Evolutionary conservation across 1,140 invertebrate genomes (phyloP), one percentile per base, ranked within the genome.

Genomic region (Cheumatopsyche charites): DNA sequence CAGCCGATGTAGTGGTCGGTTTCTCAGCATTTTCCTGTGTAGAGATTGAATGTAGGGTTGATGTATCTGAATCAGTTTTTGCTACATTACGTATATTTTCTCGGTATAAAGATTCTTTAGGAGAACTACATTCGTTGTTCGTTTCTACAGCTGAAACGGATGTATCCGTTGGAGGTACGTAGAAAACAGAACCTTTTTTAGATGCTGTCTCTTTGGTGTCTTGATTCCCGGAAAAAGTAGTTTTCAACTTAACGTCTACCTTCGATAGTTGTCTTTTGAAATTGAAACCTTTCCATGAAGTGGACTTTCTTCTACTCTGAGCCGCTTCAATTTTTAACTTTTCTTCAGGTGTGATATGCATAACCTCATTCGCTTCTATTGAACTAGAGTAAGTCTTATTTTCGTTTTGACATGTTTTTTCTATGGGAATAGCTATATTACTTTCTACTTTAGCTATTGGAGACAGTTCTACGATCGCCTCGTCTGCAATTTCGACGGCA

Each of bases 241-340:
- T 90, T 78, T 91, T 91, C 74, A 93, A 85, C 81, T 92, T 93
- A 77, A 92, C 85, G 82, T 94, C 92, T 68, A 92, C 91, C 82
- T 88, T 91, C 71, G 89, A 91, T 74, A 93, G 85, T 81, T 92
- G 91, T 79, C 91, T 88, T 81, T 93, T 93, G 47, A 94, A 84
- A 78, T 88, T 91, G 80, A 93, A 91, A 67, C 86, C 87, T 81
- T 89, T 90, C 89, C 89, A 90, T 43, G 88, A 86, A 11, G 86
- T 85, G 61, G 88, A 89, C 78, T 88, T 88, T 43, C 88, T 82
- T 73, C 85, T 79, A 61, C 78, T 80, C 45, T 76, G 76, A 12
- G 78, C 77, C 6, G 79, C 75, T 73, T 78, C 70, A 12, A 72
- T 72, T 76, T 76, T 74, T 26, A 19, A 41, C 47, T 69, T 73